Evolutionary conservation across 1,140 invertebrate genomes (phyloP).

Genomic region (Pentalonia nigronervosa): DNA sequence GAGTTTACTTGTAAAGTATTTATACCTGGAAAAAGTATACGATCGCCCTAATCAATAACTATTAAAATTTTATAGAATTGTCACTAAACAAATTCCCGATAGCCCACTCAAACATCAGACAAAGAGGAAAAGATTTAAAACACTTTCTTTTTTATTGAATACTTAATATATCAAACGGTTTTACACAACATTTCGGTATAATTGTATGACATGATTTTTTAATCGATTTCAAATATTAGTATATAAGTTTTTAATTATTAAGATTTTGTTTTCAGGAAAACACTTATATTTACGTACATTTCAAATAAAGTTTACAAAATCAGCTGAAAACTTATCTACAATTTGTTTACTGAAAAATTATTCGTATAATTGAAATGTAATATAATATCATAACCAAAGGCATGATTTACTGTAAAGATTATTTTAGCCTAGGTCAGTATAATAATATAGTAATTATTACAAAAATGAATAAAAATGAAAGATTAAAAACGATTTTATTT

Average conservation of each 20-base stretch:
- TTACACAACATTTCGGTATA: background rate
- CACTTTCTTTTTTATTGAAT: background rate
- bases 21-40: no score
- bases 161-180: background rate
- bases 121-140: background rate
- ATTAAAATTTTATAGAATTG: no score
- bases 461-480: background rate
- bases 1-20: no score
- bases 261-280: background rate
- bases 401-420: background rate
- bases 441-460: background rate
- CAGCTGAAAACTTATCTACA: background rate
- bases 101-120: background rate
- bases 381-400: background rate
- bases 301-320: background rate
- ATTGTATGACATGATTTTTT: background rate
- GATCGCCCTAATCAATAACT: no score
- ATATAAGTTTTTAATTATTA: background rate
- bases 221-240: background rate
- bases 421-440: background rate
- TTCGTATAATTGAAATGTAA: background rate
- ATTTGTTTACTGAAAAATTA: background rate
- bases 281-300: background rate
- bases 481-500: no score
- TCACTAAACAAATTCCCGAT: background rate